Percentiles rank a stretch among this genome's conserved stretches.
Conservation (phyloP, 1,140 invertebrate species). For the Drosophila ananassae region DNA sequence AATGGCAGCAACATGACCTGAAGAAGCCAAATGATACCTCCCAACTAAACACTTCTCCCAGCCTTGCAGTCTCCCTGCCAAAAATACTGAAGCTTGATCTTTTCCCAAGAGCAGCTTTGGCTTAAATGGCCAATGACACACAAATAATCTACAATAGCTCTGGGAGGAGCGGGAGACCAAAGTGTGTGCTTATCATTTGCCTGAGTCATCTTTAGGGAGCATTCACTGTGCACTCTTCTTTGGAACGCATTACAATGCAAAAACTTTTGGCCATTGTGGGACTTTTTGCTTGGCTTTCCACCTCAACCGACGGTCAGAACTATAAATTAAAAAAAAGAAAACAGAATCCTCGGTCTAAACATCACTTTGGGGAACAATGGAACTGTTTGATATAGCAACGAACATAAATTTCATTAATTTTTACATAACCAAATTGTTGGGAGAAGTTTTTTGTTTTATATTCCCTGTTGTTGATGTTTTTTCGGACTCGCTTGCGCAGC, state of each 20-base stretch:
- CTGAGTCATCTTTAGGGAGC: slow-evolving; percentile 57
- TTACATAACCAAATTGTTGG: slow-evolving; percentile 53
- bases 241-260: slow-evolving; percentile 63
- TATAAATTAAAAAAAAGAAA: slow-evolving; percentile 59
- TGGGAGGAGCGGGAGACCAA: background rate
- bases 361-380: slow-evolving; percentile 56
- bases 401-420: slow-evolving; percentile 76
- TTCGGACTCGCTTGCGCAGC: slow-evolving; percentile 31
- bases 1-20: slow-evolving; percentile 8
- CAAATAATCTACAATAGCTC: slow-evolving; percentile 42
- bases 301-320: slow-evolving; percentile 31
- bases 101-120: slow-evolving; percentile 19
- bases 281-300: slow-evolving; percentile 30
- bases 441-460: slow-evolving; percentile 31
- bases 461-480: slow-evolving; percentile 10
- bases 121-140: slow-evolving; percentile 54
- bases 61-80: slow-evolving; percentile 10
- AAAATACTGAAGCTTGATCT: slow-evolving; percentile 11
- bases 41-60: slow-evolving; percentile 22
- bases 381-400: slow-evolving; percentile 43
- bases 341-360: slow-evolving; percentile 25
- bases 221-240: slow-evolving; percentile 48
- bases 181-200: slow-evolving; percentile 29
- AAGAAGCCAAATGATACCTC: slow-evolving; percentile 39
- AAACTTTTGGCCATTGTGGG: slow-evolving; percentile 44